A percentile compares a stretch with the other conserved stretches of the same genome.
These are phyloP conservation scores for Papilio demoleus DNA, from an alignment of 2,888 invertebrate species.

Conservation along the genomic window DNA sequence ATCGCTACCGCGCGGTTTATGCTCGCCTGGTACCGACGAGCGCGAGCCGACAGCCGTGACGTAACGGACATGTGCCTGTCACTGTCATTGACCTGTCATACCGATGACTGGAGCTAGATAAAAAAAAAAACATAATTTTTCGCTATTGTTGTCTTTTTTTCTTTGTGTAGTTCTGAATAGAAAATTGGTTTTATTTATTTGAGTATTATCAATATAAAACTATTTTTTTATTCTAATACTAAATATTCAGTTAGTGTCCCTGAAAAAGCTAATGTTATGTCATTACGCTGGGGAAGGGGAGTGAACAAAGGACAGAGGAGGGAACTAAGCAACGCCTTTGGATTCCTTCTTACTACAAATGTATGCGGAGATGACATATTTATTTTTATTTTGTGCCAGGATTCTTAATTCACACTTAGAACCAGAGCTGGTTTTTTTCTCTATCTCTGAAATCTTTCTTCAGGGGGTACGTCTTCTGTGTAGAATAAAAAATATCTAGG, in stretches of 20 bases:
- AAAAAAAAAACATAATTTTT: conserved; percentile 12
- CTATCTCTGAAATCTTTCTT: too few species aligned
- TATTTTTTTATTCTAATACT: background rate
- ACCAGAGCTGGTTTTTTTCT: too few species aligned
- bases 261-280: background rate
- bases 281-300: background rate
- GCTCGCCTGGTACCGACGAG: conserved; percentile 68
- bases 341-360: background rate
- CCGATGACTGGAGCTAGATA: conserved; percentile 48
- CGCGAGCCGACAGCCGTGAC: conserved; percentile 74
- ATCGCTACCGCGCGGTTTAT: conserved; percentile 56
- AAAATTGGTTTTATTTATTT: background rate
- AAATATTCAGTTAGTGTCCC: background rate
- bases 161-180: background rate
- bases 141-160: background rate
- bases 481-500: background rate
- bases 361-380: background rate
- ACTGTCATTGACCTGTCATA: conserved; percentile 62
- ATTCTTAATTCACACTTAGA: background rate
- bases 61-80: conserved; percentile 75
- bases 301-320: background rate
- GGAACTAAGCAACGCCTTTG: background rate
- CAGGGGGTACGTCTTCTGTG: too few species aligned
- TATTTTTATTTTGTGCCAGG: background rate
- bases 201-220: too few species aligned